Evolutionary conservation across 2,888 invertebrate species (phyloP).

Genomic region (Lacanobia wlatinum): DNA sequence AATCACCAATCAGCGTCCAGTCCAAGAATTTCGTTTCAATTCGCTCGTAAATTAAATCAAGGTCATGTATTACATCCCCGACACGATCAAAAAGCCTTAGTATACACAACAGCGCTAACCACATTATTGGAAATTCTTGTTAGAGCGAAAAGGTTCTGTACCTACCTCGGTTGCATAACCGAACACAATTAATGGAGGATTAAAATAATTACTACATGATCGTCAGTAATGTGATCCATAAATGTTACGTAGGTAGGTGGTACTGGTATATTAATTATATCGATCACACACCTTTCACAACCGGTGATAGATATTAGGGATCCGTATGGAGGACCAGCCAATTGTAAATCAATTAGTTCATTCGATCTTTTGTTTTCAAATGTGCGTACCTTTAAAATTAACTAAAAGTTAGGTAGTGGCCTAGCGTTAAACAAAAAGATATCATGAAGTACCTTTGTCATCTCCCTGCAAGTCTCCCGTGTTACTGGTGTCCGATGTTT

Average conservation of each 20-base stretch:
- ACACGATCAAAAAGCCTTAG: slow-evolving; percentile 10
- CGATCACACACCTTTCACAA: neutral
- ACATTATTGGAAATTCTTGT: slow-evolving; percentile 44
- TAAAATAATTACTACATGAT: slow-evolving; percentile 35
- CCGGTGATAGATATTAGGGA: neutral
- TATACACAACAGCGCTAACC: slow-evolving; percentile 11
- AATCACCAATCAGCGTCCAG: neutral
- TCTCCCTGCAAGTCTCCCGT: neutral
- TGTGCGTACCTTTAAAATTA: neutral
- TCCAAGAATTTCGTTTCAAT: neutral
- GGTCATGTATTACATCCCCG: slow-evolving; percentile 3
- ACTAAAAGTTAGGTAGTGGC: too few relatives aligned
- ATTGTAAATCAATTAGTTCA: neutral
- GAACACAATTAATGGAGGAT: slow-evolving; percentile 32
- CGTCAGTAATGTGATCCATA: slow-evolving; percentile 3
- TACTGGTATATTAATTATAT: neutral
- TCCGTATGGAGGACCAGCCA: neutral
- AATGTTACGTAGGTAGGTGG: neutral
- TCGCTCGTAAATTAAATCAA: neutral
- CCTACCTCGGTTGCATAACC: slow-evolving; percentile 1
- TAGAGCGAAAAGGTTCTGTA: slow-evolving; percentile 27
- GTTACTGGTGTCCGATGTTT: too few relatives aligned
- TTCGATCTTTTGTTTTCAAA: neutral
- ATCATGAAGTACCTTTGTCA: neutral
- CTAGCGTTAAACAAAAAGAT: neutral